Base-by-base conservation (phyloP, 1,140 invertebrate species). In the Dendroctonus valens region DNA sequence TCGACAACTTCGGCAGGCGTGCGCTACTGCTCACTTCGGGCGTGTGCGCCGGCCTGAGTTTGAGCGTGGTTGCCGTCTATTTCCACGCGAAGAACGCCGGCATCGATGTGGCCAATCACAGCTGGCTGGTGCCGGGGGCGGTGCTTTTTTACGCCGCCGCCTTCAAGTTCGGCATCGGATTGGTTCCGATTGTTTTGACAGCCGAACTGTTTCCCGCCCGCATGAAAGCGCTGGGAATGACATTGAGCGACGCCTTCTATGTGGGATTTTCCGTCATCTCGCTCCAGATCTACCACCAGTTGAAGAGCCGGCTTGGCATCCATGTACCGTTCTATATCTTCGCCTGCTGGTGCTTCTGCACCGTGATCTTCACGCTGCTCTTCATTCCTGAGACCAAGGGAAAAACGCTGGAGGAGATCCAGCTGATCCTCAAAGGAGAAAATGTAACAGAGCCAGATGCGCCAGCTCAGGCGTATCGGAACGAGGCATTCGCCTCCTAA, bases 371-470 rank as follows among this genome's bases (percentile, higher is more conserved):
- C 69, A 81, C 88, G 7, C 79, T 82, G n/a, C 76, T 86, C 41
- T 75, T 88, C 42, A 82, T 92, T 8, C 88, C 89, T 0, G 91
- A 93, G 79, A 93, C 91, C 0, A 91, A 91, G 78, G 90, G 89
- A 0, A 89, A 88, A 72, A 84, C 82, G 5, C 77, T 92, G n/a
- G 88, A 92, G 58, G 85, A 92, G 76, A 89, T 93, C 67, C 85
- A 86, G 72, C 68, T 74, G 37, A 70, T 77, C n/a, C 67, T 78
- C 12, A 77, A 77, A 54, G 73, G 72, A 0, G 61, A 69, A n/a
- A n/a, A n/a, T n/a, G n/a, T n/a, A n/a, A n/a, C n/a, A n/a, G n/a
- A n/a, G n/a, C n/a, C n/a, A n/a, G n/a, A n/a, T n/a, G n/a, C n/a
- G n/a, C n/a, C n/a, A n/a, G n/a, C n/a, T n/a, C n/a, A n/a, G n/a